Conservation (phyloP, 2,113 vertebrate species). For the Cynopterus brachyotis region DNA sequence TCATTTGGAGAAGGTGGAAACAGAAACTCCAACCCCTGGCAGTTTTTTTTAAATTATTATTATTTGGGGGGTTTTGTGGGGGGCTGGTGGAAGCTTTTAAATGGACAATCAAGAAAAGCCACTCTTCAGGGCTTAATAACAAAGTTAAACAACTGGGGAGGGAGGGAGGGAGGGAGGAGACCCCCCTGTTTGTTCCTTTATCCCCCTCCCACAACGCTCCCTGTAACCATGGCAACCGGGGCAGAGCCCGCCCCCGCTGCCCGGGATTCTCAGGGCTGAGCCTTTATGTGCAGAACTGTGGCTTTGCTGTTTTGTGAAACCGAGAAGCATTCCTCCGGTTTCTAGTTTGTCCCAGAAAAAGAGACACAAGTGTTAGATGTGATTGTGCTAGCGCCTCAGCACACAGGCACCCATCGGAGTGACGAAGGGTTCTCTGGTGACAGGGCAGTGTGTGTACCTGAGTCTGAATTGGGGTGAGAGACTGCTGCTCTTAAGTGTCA, state of each 20-base stretch:
- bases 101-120: background rate
- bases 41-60: too few species aligned
- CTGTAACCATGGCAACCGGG: background rate
- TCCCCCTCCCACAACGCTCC: background rate
- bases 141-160: background rate
- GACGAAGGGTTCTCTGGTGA: background rate
- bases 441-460: background rate
- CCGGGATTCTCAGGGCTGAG: background rate
- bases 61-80: background rate
- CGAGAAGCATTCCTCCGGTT: background rate
- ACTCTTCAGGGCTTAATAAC: background rate
- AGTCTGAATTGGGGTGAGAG: background rate
- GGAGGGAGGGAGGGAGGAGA: background rate
- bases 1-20: background rate
- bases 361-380: background rate
- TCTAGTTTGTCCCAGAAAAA: background rate
- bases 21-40: too few species aligned
- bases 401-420: background rate
- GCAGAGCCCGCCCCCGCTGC: background rate
- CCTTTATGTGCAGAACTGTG: background rate
- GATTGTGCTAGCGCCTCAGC: background rate
- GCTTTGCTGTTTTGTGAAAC: background rate
- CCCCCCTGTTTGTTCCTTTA: background rate
- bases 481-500: background rate
- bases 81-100: background rate